Percentiles rank a stretch among this genome's conserved stretches.
These are phyloP conservation scores for Rambutsinella grinnellia DNA, from an alignment of 2,888 invertebrate species.

Conservation along the genomic window DNA sequence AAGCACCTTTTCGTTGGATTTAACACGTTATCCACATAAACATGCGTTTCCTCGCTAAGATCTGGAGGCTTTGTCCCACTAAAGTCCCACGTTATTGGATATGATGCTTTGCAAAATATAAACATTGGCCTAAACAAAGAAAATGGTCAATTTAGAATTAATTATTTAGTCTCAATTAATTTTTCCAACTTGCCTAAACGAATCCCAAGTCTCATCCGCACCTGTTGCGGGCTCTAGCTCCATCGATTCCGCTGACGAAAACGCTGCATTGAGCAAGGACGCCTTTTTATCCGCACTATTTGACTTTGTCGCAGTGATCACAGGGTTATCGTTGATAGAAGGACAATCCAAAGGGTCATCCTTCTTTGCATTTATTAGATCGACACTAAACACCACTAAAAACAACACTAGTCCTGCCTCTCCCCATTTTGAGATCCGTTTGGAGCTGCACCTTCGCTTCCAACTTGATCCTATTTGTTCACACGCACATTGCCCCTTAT, in stretches of 20 bases:
- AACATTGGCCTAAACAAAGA: conserved; percentile 54
- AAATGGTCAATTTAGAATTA: no score
- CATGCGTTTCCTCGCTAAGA: conserved; percentile 50
- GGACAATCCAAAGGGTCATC: conserved; percentile 47
- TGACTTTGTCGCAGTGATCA: conserved; percentile 47
- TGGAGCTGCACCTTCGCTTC: background rate
- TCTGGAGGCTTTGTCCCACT: conserved; percentile 54
- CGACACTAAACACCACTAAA: conserved; percentile 14
- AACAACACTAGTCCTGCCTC: background rate
- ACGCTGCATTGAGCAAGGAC: conserved; percentile 17
- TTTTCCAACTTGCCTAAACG: no score
- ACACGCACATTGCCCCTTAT: background rate
- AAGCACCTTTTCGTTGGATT: conserved; percentile 50
- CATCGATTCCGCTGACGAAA: conserved; percentile 22
- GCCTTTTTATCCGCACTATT: conserved; percentile 31
- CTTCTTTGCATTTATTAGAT: conserved; percentile 36
- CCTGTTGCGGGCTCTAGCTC: conserved; percentile 39
- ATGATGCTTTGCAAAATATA: conserved; percentile 57
- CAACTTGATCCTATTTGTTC: no score
- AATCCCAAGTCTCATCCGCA: conserved; percentile 53
- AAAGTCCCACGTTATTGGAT: conserved; percentile 58
- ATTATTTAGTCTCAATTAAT: no score
- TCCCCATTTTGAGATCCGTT: conserved; percentile 37
- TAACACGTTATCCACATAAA: conserved; percentile 52
- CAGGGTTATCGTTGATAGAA: conserved; percentile 22